Evolutionary conservation across 2,113 vertebrate species (phyloP), one percentile per base, ranked within the genome.

Genomic region (Steatornis caripensis): DNA sequence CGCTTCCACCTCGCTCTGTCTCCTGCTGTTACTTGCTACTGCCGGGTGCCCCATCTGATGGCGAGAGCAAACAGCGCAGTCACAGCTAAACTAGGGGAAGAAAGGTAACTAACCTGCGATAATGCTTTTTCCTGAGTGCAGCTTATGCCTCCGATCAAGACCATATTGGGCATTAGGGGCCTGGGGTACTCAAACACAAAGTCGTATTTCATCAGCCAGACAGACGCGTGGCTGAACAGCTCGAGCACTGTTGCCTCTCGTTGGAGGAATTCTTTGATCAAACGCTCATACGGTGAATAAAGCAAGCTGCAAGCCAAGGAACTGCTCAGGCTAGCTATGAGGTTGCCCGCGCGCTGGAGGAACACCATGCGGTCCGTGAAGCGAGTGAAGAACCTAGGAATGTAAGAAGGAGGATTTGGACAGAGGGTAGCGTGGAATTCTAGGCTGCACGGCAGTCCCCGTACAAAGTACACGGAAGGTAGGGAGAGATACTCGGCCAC

Each of bases 141-240:
- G 83, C 98, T 99, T 97, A 98, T 98, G 22, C 98, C 98, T 39
- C 98, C 98, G 7, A 91, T 98, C 10, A 97, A 95, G 95, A 98
- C 89, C 98, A 98, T 98, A 62, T 98, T 99, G 51, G 98, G 98
- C 98, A 99, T 98, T 27, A 98, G 15, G 19, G 98, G 98, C 85
- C 82, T 98, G 45, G 98, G 98, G 84, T 97, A 98, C 22, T 99
- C 98, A 66, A 99, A 98, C 23, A 88, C 82, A 86, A 98, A 99
- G 80, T 99, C 98, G 5, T 96, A 97, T 82, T 98, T 98, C 68
- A 98, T 75, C 24, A 99, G 98, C 99, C 99, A 99, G 62, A 99
- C 65, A 5, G 98, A 97, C 0, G 97, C 98, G 0, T 94, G 94
- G 48, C 98, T 81, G 12, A 99, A 24, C 15, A 99, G 95, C 10